These are phyloP conservation scores for Caenorhabditis sp. DNA, from an alignment of 2,888 invertebrate species.

Conservation along the genomic window DNA sequence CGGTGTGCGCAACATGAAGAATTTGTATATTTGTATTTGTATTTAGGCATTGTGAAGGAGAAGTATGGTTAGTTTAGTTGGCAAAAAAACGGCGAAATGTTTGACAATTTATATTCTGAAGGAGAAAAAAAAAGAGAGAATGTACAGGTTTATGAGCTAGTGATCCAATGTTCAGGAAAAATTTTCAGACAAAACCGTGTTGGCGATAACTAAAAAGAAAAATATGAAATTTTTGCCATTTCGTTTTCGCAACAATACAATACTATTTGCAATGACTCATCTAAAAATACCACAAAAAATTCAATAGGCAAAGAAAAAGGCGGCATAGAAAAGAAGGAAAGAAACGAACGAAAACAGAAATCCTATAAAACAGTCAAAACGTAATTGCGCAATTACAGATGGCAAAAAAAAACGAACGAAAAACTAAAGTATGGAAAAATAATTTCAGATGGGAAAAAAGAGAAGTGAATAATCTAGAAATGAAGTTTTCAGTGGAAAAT, in stretches of 20 bases:
- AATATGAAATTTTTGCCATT: background rate
- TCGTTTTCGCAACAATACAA: background rate
- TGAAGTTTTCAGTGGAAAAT: too few species aligned
- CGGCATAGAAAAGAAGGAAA: too few species aligned
- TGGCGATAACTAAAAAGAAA: background rate
- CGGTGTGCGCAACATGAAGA: constrained; percentile 3
- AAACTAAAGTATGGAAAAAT: background rate
- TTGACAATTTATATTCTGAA: too few species aligned
- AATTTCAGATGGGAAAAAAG: background rate
- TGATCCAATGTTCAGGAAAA: background rate
- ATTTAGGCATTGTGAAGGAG: constrained; percentile 1
- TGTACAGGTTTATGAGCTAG: too few species aligned
- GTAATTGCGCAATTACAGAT: background rate
- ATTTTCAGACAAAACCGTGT: background rate
- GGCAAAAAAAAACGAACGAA: background rate
- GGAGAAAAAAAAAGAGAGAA: constrained; percentile 6
- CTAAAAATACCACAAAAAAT: background rate
- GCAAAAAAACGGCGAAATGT: background rate
- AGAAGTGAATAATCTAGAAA: too few species aligned
- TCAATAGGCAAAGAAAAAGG: background rate
- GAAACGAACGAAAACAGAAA: background rate
- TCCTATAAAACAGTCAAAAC: constrained; percentile 6
- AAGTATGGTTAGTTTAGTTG: background rate
- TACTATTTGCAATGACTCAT: background rate
- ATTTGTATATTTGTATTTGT: constrained; percentile 2